These are phyloP conservation scores for Scaptomyza cyrtandrae DNA, from an alignment of 2,888 invertebrate genomes.

Conservation along the genomic window DNA sequence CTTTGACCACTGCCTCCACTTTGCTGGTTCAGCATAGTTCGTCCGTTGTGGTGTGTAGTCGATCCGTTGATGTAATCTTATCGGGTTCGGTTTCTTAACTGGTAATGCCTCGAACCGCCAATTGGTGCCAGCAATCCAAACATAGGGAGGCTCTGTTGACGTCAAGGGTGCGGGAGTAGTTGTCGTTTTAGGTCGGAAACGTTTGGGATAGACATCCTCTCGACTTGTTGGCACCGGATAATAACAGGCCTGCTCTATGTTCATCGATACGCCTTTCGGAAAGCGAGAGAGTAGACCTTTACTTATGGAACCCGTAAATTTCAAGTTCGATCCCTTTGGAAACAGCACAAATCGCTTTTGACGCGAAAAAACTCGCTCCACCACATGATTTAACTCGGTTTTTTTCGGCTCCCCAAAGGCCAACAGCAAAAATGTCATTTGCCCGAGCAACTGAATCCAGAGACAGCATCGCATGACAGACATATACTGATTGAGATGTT, in stretches of 20 bases:
- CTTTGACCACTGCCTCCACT: conserved; percentile 69
- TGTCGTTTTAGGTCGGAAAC: conserved; percentile 71
- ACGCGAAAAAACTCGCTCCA: conserved; percentile 78
- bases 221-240: conserved; percentile 77
- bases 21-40: conserved; percentile 48
- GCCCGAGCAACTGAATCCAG: conserved; percentile 41
- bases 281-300: conserved; percentile 72
- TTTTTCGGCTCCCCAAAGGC: conserved; percentile 15
- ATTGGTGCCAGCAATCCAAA: conserved; percentile 78
- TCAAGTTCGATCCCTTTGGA: conserved; percentile 77
- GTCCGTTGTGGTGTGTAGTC: conserved; percentile 53
- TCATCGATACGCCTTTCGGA: conserved; percentile 73
- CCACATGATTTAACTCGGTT: conserved; percentile 59
- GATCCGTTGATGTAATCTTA: conserved; percentile 69
- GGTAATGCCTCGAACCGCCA: conserved; percentile 78
- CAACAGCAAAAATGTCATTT: conserved; percentile 12
- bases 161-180: conserved; percentile 58
- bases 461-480: conserved; percentile 48
- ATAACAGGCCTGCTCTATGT: conserved; percentile 77
- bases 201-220: conserved; percentile 80
- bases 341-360: conserved; percentile 79
- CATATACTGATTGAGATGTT: conserved; percentile 63
- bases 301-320: conserved; percentile 75
- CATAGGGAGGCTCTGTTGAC: conserved; percentile 63
- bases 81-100: conserved; percentile 61